A percentile compares a stretch with the other conserved stretches of the same genome.
Conservation (phyloP, 2,113 vertebrate species). For the Tylochromis polylepis region DNA sequence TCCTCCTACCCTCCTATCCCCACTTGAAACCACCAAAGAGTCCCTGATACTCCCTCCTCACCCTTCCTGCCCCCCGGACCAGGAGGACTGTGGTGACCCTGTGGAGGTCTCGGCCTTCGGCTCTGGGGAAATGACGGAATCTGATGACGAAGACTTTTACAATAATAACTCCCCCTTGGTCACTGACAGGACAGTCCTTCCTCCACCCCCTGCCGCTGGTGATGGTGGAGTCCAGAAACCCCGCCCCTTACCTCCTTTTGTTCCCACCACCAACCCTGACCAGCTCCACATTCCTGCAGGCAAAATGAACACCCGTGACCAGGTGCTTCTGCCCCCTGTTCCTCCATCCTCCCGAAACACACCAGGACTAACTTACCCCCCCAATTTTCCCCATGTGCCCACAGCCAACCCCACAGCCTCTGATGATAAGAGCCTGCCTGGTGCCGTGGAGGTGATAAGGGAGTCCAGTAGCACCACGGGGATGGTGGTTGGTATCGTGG, state of each 20-base stretch:
- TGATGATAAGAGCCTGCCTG: slow-evolving; percentile 83
- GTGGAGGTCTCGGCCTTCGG: slow-evolving; percentile 90
- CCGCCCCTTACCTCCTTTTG: slow-evolving; percentile 73
- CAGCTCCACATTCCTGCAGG: slow-evolving; percentile 83
- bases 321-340: slow-evolving; percentile 81
- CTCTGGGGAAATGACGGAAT: slow-evolving; percentile 90
- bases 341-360: slow-evolving; percentile 82
- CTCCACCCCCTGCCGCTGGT: slow-evolving; percentile 73
- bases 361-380: slow-evolving; percentile 83
- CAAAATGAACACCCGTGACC: slow-evolving; percentile 95
- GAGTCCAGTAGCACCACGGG: slow-evolving; percentile 95
- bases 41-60: slow-evolving; percentile 77
- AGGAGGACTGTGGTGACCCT: slow-evolving; percentile 90
- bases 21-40: slow-evolving; percentile 87
- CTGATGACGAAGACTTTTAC: slow-evolving; percentile 94
- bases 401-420: slow-evolving; percentile 88
- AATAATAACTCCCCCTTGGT: slow-evolving; percentile 87
- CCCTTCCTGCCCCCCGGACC: slow-evolving; percentile 84
- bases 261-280: slow-evolving; percentile 80
- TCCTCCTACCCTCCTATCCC: slow-evolving; percentile 85
- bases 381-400: slow-evolving; percentile 89
- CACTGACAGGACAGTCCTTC: slow-evolving; percentile 90
- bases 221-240: slow-evolving; percentile 75
- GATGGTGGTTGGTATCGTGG: slow-evolving; percentile 95
- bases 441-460: slow-evolving; percentile 89